Base-by-base conservation (phyloP, 2,888 invertebrate species). In the Augochlorella aurata region DNA sequence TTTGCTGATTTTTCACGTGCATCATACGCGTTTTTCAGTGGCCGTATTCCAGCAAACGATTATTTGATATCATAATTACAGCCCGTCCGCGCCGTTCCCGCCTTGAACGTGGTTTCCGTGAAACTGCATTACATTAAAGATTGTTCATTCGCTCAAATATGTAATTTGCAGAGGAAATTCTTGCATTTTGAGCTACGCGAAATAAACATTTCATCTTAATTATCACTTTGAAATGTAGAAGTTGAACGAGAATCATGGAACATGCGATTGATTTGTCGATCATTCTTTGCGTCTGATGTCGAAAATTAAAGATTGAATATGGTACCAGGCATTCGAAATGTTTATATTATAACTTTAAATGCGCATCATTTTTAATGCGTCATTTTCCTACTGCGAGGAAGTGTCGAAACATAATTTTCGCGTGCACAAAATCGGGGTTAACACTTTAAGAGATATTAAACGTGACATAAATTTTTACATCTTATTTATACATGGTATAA, bases 61-160 rank as follows among this genome's bases (percentile, higher is more conserved):
- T 81, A 74, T 74, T 67, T 38, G 12, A 5, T 49, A 49, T 16
- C 24, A 38, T 29, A 78, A 79, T 73, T 52, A 52, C 29, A 71
- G 8, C 52, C 24, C 21, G 58, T 5, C 38, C 38, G 38, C 38
- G 2, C 3, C 38, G 4, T 5, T 4, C 38, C 5, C n/a, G 47
- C 2, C 12, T 50, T 14, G 10, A 66, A 58, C 21, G 54, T 29
- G n/a, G 14, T 21, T 74, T 44, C 50, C 29, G 14, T 9, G 38
- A n/a, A 47, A 45, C 18, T 50, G 66, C 74, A 74, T 71, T 81
- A 71, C 4, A 71, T 66, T 47, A 24, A 24, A 21, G 1, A 12
- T 65, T 65, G 44, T n/a, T 12, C 10, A 12, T 65, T 44, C 38
- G 38, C 18, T 5, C 50, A 50, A 65, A 65, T 44, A 18, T 44